Base-by-base conservation (phyloP, 2,797 vertebrate species). In the Silurus lanzhouensis region DNA sequence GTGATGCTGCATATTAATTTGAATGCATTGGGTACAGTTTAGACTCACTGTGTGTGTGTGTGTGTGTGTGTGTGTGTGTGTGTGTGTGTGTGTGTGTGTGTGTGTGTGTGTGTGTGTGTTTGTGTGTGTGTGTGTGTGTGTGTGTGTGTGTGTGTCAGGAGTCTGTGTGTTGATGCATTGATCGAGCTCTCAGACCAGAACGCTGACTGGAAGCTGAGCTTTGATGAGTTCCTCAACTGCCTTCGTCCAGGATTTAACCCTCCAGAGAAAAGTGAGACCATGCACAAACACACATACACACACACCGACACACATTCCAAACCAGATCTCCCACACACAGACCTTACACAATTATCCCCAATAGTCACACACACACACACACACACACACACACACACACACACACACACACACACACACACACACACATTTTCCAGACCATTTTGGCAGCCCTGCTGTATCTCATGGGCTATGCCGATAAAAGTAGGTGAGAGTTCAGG, bases 141-240 rank as follows among this genome's bases (percentile, higher is more conserved):
- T 61, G 60, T 44, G 38, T 38, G 38, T 81, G 81, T 86, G 48
- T 84, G 38, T 87, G 19, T 88, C 92, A 99, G 98, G 94, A 98
- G 97, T 91, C 97, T 99, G 87, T 99, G 98, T 72, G 95, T 99
- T 0, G 98, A 99, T 83, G 98, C 98, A 76, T 96, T 99, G 88
- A 98, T 99, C 25, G 98, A 99, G 91, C 95, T 99, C 74, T 99
- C 98, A 15, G 98, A 99, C 91, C 97, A 99, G 91, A 98, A 99
- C n/a, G 96, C 97, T 0, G 98, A 99, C 93, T 99, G 98, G 98
- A 99, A 99, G 91, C 95, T 99, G 91, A 99, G 96, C 94, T 99
- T 99, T 92, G 96, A 95, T 84, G 98, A 99, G 92, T 99, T 99
- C 92, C 96, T 99, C 89, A 98, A 97, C 94, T 99, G 98, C 93